Conservation (phyloP, 2,888 invertebrate species). For the Phyto melanocephala region DNA sequence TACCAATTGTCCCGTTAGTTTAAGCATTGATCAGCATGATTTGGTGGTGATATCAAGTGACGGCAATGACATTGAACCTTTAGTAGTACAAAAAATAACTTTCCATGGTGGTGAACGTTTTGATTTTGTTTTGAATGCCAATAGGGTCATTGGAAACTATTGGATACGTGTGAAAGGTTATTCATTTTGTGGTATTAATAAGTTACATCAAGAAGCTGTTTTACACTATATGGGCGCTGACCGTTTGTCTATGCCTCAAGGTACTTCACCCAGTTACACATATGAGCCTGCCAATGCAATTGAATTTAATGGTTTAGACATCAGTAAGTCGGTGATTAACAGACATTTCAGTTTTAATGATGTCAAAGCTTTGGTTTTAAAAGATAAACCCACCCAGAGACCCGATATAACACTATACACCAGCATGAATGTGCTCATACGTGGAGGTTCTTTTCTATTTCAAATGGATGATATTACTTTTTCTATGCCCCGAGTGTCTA, state of each 20-base stretch:
- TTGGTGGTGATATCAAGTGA: constrained; percentile 73
- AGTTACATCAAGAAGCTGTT: constrained; percentile 74
- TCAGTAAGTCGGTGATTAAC: constrained; percentile 50
- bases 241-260: constrained; percentile 65
- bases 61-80: constrained; percentile 75
- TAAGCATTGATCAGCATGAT: constrained; percentile 73
- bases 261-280: constrained; percentile 68
- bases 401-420: constrained; percentile 71
- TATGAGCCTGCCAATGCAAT: constrained; percentile 70
- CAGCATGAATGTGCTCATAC: constrained; percentile 70
- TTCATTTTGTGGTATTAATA: constrained; percentile 70
- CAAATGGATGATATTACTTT: constrained; percentile 76
- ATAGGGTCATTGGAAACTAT: constrained; percentile 72
- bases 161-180: constrained; percentile 76
- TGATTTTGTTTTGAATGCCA: constrained; percentile 74
- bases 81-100: constrained; percentile 72
- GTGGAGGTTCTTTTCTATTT: constrained; percentile 70
- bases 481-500: constrained; percentile 71
- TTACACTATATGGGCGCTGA: constrained; percentile 73
- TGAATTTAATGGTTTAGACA: constrained; percentile 72
- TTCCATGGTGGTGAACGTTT: constrained; percentile 74
- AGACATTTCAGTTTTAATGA: constrained; percentile 67
- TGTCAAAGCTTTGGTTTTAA: constrained; percentile 65
- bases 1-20: constrained; percentile 73
- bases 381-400: constrained; percentile 58